phyloP scores from a whole-genome alignment of 2,888 invertebrate species.

The Thysanoteuthis rhombus region DNA sequence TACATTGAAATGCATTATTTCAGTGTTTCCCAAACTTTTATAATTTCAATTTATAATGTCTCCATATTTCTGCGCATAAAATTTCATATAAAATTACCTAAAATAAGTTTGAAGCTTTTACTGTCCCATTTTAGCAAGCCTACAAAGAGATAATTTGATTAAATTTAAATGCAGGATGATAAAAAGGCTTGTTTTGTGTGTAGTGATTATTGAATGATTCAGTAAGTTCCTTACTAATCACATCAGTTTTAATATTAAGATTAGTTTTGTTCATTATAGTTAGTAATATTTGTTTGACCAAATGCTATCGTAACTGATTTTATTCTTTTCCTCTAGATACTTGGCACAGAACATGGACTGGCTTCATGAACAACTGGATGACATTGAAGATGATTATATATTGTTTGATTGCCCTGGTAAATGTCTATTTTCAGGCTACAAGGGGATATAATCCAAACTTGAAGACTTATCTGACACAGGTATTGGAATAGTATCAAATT shows the following conservation, averaged over 20 bases:
- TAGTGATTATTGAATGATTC: background rate
- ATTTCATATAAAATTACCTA: background rate
- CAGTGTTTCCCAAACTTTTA: too few relatives aligned
- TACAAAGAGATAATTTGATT: background rate
- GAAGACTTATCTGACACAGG: too few relatives aligned
- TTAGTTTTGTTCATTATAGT: background rate
- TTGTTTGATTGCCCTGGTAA: conserved; percentile 93
- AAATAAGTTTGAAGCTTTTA: background rate
- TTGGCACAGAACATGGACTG: conserved; percentile 90
- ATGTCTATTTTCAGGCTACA: conserved; percentile 16
- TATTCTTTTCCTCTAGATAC: conserved; percentile 72
- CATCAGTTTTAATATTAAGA: background rate
- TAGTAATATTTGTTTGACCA: background rate
- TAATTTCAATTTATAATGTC: too few relatives aligned
- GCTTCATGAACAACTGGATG: conserved; percentile 86
- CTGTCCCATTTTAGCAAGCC: background rate
- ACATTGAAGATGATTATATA: conserved; percentile 85
- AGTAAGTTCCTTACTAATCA: background rate
- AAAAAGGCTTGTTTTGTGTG: background rate
- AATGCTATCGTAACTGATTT: background rate
- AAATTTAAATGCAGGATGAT: background rate
- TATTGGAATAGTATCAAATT: too few relatives aligned
- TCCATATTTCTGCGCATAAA: too few relatives aligned
- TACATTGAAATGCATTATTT: too few relatives aligned
- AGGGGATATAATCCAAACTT: too few relatives aligned